These are phyloP conservation scores for Colossoma macropomum DNA, from an alignment of 2,113 vertebrate species.

Conservation along the genomic window DNA sequence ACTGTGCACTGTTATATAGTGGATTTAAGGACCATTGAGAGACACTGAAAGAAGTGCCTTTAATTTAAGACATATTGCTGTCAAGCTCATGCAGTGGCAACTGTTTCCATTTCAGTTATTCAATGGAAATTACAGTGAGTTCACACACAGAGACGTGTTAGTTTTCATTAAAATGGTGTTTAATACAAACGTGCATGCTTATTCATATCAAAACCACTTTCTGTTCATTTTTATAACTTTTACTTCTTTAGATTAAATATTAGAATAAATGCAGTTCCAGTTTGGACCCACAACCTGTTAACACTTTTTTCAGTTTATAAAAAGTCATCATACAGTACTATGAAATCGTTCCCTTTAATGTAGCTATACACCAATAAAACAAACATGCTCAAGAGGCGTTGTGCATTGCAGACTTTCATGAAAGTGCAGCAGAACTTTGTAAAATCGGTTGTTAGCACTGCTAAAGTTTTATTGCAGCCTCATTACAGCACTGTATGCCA, in stretches of 20 bases:
- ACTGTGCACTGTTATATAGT: too few species aligned
- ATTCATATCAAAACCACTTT: neutral
- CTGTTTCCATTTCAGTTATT: neutral
- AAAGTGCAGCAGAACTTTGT: too few species aligned
- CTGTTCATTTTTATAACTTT: neutral
- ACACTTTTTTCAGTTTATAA: neutral
- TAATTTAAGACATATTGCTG: neutral
- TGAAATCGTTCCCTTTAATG: too few species aligned
- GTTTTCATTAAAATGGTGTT: neutral
- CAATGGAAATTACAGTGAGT: neutral
- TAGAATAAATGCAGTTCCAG: neutral
- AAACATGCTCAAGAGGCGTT: neutral
- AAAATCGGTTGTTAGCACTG: too few species aligned
- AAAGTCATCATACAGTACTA: neutral
- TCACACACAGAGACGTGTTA: neutral
- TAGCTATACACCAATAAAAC: neutral
- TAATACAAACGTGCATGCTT: conserved; percentile 17
- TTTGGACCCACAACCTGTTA: neutral
- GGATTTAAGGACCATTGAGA: too few species aligned
- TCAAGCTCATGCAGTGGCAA: neutral
- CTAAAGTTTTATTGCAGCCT: neutral
- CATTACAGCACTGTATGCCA: neutral
- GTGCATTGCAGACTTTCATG: too few species aligned
- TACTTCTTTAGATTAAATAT: neutral
- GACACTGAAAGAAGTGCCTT: neutral